These are phyloP conservation scores for Trichonephila clavipes DNA, from an alignment of 1,140 invertebrate species.

Conservation along the genomic window DNA sequence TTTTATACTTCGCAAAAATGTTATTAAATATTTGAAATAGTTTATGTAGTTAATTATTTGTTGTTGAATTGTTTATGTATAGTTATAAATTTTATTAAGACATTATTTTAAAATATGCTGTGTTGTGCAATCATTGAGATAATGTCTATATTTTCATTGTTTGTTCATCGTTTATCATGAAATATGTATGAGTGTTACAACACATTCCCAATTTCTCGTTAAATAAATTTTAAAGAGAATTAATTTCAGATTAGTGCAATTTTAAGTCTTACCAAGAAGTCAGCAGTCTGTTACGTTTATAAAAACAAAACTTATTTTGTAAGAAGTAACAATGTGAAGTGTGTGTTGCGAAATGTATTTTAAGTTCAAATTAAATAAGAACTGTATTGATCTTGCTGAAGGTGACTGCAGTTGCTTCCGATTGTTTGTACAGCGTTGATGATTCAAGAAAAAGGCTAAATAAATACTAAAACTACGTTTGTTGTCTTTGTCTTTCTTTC, in stretches of 20 bases:
- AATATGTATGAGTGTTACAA: not conserved
- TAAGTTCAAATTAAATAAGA: constrained; percentile 25
- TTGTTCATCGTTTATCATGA: not conserved
- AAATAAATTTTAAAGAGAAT: not conserved
- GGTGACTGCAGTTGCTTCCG: constrained; percentile 69
- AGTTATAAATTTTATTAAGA: not conserved
- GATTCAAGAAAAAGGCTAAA: constrained; percentile 73
- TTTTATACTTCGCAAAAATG: not conserved
- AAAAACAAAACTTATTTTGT: not conserved
- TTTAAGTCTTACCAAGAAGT: too few species aligned
- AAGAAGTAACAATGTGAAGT: not conserved
- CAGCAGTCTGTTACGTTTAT: too few species aligned
- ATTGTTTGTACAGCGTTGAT: constrained; percentile 76
- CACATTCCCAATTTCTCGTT: not conserved
- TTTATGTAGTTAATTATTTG: not conserved
- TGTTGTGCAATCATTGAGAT: not conserved
- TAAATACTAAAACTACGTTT: constrained; percentile 70
- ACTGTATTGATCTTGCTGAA: constrained; percentile 65
- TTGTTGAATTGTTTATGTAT: not conserved
- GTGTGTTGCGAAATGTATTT: not conserved
- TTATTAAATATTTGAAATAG: not conserved
- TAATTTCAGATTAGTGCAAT: too few species aligned
- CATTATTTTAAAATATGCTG: not conserved
- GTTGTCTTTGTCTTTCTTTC: constrained; percentile 29
- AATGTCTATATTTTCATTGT: not conserved